Evolutionary conservation across 2,888 invertebrate species (phyloP), one percentile per base, ranked within the genome.

Genomic region (Polietes domitor): DNA sequence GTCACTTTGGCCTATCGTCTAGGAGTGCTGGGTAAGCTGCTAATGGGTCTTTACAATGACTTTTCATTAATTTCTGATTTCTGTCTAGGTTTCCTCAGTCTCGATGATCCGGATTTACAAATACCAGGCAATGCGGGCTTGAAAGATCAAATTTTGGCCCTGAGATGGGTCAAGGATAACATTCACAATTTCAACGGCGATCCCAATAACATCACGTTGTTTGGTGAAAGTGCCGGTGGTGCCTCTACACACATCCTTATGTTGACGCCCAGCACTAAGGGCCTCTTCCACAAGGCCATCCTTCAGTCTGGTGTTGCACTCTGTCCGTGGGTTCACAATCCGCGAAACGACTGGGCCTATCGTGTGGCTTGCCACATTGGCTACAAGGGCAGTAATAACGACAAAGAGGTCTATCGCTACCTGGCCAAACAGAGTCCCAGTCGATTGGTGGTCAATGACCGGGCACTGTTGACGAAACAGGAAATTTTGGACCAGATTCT

Each of bases 121-220:
- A 92, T 93, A 37, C 93, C 94, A 3, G 94, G 93, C 1, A 94
- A 94, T 87, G 93, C 93, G 0, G 93, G 93, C 0, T 88, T 94
- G 0, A 93, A 94, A 88, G 94, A 94, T 88, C 93, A 93, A 89
- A 90, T 93, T 2, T 86, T 93, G 87, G 93, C 93, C 0, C 87
- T 94, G 53, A 92, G 92, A 80, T 94, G 94, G 93, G 89, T 94
- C 1, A 92, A 93, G 77, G 88, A 90, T 47, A 94, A 94, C 77
- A 93, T 93, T 26, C 74, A 86, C 19, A 86, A 88, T 47, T 94
- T 94, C 82, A 93, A 93, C 82, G 94, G 94, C 0, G 93, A 94
- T 88, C 90, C 93, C 0, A 88, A 92, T 26, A 94, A 94, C 83
- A 92, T 92, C 3, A 93, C 93, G 0, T 87, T 94, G n/a, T 93